Conservation (phyloP, 2,113 vertebrate species). For the Chamaea fasciata region DNA sequence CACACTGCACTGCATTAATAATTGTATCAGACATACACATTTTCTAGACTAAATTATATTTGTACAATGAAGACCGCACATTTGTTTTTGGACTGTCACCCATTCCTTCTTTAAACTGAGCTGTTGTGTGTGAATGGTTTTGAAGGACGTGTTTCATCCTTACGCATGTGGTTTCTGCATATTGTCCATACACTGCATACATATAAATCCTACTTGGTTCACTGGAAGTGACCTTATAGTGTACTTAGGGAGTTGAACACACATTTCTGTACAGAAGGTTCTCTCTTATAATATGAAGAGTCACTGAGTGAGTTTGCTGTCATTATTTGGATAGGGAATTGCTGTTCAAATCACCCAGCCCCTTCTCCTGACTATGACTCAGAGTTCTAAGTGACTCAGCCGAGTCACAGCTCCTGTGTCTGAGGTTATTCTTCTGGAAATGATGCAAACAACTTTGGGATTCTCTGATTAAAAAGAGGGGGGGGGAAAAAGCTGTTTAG, state of each 20-base stretch:
- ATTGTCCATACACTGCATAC: background rate
- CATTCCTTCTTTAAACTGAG: background rate
- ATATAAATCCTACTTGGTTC: background rate
- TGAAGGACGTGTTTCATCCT: background rate
- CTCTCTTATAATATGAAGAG: background rate
- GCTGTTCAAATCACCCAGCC: background rate
- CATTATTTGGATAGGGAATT: background rate
- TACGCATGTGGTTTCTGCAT: background rate
- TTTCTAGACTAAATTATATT: background rate
- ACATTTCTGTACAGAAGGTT: background rate
- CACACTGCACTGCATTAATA: background rate
- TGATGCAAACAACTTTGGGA: background rate
- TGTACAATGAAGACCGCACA: background rate
- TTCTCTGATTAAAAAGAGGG: background rate
- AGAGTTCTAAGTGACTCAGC: background rate
- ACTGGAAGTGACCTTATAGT: background rate
- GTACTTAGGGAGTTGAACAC: background rate
- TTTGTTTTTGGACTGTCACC: background rate
- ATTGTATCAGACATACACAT: background rate
- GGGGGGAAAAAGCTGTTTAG: background rate
- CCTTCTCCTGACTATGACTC: constrained; percentile 10
- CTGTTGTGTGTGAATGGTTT: background rate
- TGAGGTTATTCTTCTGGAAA: background rate
- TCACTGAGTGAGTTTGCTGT: background rate
- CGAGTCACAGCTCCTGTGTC: background rate